Conservation (phyloP, 2,888 invertebrate species). For the Caenorhabditis zanzibari region DNA sequence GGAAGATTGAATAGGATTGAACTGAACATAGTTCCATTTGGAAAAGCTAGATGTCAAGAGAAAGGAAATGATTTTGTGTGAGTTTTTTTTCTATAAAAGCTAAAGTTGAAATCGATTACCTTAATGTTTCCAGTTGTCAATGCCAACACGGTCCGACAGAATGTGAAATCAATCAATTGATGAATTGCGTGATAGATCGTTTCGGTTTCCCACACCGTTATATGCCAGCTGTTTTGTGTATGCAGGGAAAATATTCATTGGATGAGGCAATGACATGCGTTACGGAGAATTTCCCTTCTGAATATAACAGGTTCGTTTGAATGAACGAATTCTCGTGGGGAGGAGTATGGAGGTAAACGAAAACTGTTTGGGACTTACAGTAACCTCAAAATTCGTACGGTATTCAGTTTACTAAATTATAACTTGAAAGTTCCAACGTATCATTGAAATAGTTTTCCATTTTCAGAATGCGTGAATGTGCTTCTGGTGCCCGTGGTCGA, state of each 20-base stretch:
- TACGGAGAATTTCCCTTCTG: slow-evolving; percentile 44
- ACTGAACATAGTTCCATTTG: slow-evolving; percentile 80
- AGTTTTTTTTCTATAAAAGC: slow-evolving; percentile 16
- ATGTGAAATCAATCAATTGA: slow-evolving; percentile 81
- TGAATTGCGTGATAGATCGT: slow-evolving; percentile 83
- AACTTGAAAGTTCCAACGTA: no score
- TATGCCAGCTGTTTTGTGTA: slow-evolving; percentile 77
- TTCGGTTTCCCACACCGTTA: slow-evolving; percentile 75
- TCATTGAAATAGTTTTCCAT: background rate
- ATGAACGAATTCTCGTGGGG: background rate
- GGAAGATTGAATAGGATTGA: slow-evolving; percentile 75
- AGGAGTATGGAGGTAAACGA: background rate
- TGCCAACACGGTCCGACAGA: slow-evolving; percentile 83
- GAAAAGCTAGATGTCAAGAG: slow-evolving; percentile 81
- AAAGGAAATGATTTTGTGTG: slow-evolving; percentile 74
- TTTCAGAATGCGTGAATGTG: slow-evolving; percentile 78
- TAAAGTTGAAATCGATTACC: background rate
- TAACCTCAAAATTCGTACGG: background rate
- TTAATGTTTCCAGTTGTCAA: slow-evolving; percentile 74
- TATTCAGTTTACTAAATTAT: no score
- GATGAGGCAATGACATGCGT: slow-evolving; percentile 76
- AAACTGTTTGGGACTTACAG: background rate
- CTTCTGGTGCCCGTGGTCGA: slow-evolving; percentile 77
- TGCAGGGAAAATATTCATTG: slow-evolving; percentile 70
- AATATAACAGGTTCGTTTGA: slow-evolving; percentile 47